A percentile compares a stretch with the other conserved stretches of the same genome.
These are phyloP conservation scores for Tholera decimalis DNA, from an alignment of 2,888 invertebrate genomes.

Conservation along the genomic window DNA sequence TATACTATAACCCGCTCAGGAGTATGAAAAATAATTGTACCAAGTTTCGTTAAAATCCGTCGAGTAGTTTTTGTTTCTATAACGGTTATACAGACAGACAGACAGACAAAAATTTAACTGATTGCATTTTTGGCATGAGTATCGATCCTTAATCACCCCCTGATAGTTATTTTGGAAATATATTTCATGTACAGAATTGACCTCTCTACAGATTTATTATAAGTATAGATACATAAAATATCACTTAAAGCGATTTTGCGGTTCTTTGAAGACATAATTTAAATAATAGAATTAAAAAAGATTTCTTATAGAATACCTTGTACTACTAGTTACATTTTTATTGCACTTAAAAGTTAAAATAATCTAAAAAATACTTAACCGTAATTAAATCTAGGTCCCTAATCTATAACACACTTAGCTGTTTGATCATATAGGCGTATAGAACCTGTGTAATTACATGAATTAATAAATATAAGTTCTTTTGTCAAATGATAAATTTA, in stretches of 20 bases:
- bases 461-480: not conserved
- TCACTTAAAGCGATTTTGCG: not conserved
- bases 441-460: not conserved
- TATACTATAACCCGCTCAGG: too few species aligned
- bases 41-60: too few species aligned
- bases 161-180: too few species aligned
- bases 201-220: too few species aligned
- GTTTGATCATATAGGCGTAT: not conserved
- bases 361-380: slow-evolving; percentile 1
- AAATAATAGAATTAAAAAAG: not conserved
- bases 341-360: slow-evolving; percentile 14
- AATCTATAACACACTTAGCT: not conserved
- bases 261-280: not conserved
- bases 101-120: too few species aligned
- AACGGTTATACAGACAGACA: too few species aligned
- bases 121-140: too few species aligned
- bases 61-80: too few species aligned
- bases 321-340: slow-evolving; percentile 24
- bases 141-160: too few species aligned
- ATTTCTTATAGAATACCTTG: slow-evolving; percentile 15
- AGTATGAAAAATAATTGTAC: too few species aligned
- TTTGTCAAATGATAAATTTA: not conserved
- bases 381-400: slow-evolving; percentile 10
- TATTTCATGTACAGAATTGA: too few species aligned
- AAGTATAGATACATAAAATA: slow-evolving; percentile 24